Evolutionary conservation across 2,113 vertebrate species (phyloP).

Genomic region (Amblyopsis rosae): DNA sequence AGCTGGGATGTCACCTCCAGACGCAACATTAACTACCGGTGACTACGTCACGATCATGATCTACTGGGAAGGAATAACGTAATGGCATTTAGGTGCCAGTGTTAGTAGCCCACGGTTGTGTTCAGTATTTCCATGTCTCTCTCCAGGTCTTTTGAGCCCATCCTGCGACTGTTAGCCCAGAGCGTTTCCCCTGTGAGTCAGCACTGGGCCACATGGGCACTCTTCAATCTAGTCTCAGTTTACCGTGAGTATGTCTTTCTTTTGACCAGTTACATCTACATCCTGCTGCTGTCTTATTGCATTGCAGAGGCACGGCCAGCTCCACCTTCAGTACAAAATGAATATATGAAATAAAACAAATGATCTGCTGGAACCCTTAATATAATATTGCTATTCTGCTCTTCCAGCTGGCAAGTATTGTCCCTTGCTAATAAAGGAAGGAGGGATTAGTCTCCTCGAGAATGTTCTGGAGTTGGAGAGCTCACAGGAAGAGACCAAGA

Average conservation of each 20-base stretch:
- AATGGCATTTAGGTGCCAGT: not conserved
- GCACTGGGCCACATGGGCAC: conserved; percentile 98
- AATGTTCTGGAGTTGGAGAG: conserved; percentile 86
- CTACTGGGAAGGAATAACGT: not conserved
- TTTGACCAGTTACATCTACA: no score
- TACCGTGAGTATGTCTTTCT: conserved; percentile 86
- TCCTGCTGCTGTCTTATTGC: no score
- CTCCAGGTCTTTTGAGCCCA: conserved; percentile 95
- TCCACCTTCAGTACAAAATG: no score
- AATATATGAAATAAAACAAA: not conserved
- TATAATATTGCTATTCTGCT: not conserved
- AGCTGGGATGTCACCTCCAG: conserved; percentile 97
- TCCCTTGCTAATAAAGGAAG: conserved; percentile 94
- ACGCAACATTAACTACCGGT: conserved; percentile 99
- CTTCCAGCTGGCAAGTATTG: conserved; percentile 92
- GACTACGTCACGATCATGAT: not conserved
- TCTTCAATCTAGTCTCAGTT: conserved; percentile 96
- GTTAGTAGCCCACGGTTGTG: not conserved
- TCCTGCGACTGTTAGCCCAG: conserved; percentile 96
- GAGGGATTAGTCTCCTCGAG: conserved; percentile 86
- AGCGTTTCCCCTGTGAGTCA: conserved; percentile 92
- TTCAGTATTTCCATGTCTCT: conserved; percentile 2
- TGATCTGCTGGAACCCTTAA: not conserved
- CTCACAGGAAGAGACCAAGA: conserved; percentile 90
- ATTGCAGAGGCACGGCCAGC: no score